A percentile compares a stretch with the other conserved stretches of the same genome.
phyloP scores from a whole-genome alignment of 2,888 invertebrate genomes.

The Cerceris rybyensis region DNA sequence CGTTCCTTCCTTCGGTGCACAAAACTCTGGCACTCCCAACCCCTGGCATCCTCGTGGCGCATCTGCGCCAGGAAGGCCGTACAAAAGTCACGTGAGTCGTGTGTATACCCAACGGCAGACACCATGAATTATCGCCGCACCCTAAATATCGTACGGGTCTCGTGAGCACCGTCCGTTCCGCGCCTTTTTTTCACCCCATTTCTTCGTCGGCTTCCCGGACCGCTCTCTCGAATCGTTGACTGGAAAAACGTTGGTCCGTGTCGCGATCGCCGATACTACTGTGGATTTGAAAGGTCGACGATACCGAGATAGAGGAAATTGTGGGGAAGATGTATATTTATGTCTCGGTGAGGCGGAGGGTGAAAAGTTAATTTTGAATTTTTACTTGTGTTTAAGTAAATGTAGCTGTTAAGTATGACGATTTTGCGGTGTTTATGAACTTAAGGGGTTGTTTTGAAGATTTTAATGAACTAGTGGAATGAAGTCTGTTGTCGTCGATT shows the following conservation, averaged over 20 bases:
- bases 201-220: slow-evolving; percentile 42
- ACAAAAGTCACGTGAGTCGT: slow-evolving; percentile 60
- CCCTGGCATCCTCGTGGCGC: slow-evolving; percentile 36
- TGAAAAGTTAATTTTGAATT: no score
- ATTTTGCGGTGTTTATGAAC: no score
- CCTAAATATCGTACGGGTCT: slow-evolving; percentile 55
- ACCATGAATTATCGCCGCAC: slow-evolving; percentile 59
- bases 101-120: slow-evolving; percentile 43
- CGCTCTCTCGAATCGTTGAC: slow-evolving; percentile 18
- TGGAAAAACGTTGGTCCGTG: slow-evolving; percentile 21
- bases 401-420: no score
- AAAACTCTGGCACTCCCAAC: slow-evolving; percentile 16
- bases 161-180: slow-evolving; percentile 31
- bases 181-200: slow-evolving; percentile 47
- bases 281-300: no score
- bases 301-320: no score
- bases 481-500: no score
- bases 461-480: no score
- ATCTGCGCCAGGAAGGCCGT: slow-evolving; percentile 55
- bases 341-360: no score
- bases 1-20: slow-evolving; percentile 49
- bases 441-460: no score
- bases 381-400: no score
- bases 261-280: slow-evolving; percentile 28
- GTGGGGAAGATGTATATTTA: no score